Evolutionary conservation across 2,888 invertebrate species (phyloP).

Genomic region (Antheraea assamensis): DNA sequence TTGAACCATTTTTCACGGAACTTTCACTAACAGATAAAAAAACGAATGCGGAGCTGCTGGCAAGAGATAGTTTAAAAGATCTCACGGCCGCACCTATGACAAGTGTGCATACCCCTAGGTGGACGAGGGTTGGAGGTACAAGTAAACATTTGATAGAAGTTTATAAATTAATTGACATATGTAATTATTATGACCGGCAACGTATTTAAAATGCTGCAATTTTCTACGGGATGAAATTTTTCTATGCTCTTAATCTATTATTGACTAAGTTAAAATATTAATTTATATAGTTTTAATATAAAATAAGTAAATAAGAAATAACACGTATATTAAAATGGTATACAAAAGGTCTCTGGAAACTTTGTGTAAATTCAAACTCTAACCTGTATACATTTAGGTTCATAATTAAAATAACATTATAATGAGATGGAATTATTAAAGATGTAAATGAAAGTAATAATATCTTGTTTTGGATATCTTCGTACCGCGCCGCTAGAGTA

Average conservation of each 20-base stretch:
- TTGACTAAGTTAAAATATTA: not conserved
- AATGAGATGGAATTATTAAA: conserved; percentile 7
- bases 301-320: not conserved
- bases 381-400: not conserved
- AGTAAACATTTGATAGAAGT: no score
- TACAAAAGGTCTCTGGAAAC: not conserved
- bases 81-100: no score
- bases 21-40: no score
- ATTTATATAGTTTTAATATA: not conserved
- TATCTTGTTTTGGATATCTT: not conserved
- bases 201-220: no score
- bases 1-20: no score
- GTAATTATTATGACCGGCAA: no score
- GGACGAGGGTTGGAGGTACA: no score
- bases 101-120: no score
- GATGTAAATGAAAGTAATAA: conserved; percentile 8
- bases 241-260: not conserved
- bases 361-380: not conserved
- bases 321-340: not conserved
- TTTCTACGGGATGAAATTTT: not conserved
- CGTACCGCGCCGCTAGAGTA: not conserved
- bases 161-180: no score
- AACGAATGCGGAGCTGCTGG: no score
- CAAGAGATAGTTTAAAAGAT: no score
- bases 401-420: conserved; percentile 4